Evolutionary conservation across 2,888 invertebrate species (phyloP), one percentile per base, ranked within the genome.

Genomic region (Drosophila demipolita): DNA sequence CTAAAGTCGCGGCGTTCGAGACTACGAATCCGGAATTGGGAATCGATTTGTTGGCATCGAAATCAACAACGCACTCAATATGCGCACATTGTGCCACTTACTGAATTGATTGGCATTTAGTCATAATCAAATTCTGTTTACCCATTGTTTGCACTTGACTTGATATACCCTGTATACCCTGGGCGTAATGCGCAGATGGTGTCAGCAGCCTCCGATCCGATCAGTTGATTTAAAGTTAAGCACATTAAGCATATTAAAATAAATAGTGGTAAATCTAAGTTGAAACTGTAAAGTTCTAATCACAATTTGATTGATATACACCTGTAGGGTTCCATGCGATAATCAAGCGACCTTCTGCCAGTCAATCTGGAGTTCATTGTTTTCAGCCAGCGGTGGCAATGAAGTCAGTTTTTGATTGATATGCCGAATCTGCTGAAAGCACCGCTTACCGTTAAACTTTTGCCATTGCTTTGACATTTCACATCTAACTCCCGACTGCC

Each of bases 371-470:
- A 64, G 66, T 72, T 78, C 42, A 65, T 69, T 53, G 45, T 42
- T 61, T 57, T 61, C 40, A 26, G 66, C 63, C 68, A 15, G 35
- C 63, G 61, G 72, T 72, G 48, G 36, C 36, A n/a, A 36, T 57
- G 67, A 26, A 29, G 63, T 55, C 67, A 63, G 40, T 32, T 57
- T 52, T 54, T 75, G 78, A 80, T 80, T 80, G 66, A 78, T 62
- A 45, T 45, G 49, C 60, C 75, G 61, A 72, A 72, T 68, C 74
- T 68, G 81, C 45, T 75, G 72, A 78, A 80, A 80, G 35, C 65
- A 64, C 85, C 87, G 89, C 89, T 89, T 59, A 64, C 85, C 87
- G 85, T 86, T 89, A 87, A 87, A 80, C 87, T 85, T 82, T 87
- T 82, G 86, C 85, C 66, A 80, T 79, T 62, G 79, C 75, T 75